Evolutionary conservation across 2,797 vertebrate species (phyloP).

Genomic region (Malurus splendens): DNA sequence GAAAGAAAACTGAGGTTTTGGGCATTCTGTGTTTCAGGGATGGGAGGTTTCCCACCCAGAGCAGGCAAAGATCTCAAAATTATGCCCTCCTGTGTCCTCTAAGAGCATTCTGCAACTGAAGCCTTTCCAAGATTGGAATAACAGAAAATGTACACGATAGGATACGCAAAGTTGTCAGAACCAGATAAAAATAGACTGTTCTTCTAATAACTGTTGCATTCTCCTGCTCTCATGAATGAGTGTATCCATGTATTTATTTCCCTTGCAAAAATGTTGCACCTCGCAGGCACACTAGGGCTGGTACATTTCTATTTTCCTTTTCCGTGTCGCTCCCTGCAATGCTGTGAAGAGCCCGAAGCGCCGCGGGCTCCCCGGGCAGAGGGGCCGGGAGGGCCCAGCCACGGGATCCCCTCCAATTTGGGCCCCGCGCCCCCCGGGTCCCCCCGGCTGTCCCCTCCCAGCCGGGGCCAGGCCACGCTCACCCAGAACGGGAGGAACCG

Average conservation of each 20-base stretch:
- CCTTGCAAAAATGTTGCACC: background rate
- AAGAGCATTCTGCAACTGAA: background rate
- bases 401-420: no score
- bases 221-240: background rate
- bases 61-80: background rate
- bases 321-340: fast-evolving
- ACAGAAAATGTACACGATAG: fast-evolving
- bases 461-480: background rate
- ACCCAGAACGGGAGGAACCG: background rate
- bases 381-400: background rate
- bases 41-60: background rate
- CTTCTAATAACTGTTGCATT: background rate
- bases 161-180: background rate
- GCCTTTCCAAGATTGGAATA: background rate
- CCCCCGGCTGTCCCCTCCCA: background rate
- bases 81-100: background rate
- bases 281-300: background rate
- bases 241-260: background rate
- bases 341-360: background rate
- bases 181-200: background rate
- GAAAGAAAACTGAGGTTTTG: fast-evolving
- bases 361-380: background rate
- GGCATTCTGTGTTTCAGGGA: background rate
- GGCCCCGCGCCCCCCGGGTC: background rate
- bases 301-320: background rate